These are phyloP conservation scores for Lepetodrilus schrolli DNA, from an alignment of 2,888 invertebrate species.

Conservation along the genomic window DNA sequence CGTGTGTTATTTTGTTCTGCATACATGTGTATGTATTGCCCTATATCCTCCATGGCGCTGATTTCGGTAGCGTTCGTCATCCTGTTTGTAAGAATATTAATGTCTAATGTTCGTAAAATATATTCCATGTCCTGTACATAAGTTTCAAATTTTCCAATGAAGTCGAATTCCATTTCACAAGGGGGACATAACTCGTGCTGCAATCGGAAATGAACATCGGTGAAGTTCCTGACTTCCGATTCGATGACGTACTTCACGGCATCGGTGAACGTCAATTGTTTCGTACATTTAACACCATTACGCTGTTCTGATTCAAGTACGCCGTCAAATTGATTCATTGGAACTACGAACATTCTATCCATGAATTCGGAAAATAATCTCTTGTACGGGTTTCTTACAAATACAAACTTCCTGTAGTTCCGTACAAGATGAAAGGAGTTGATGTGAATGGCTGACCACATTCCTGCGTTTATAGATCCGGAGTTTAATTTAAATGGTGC, in stretches of 20 bases:
- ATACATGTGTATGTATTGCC: neutral
- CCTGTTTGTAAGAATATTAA: neutral
- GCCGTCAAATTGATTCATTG: no score
- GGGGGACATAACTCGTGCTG: slow-evolving; percentile 38
- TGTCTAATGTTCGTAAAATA: neutral
- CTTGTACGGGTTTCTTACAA: slow-evolving; percentile 44
- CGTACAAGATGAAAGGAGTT: no score
- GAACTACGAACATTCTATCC: slow-evolving; percentile 44
- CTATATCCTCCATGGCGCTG: neutral
- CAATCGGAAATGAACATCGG: slow-evolving; percentile 41
- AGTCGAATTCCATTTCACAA: slow-evolving; percentile 40
- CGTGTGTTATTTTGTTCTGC: neutral
- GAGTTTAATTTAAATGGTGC: no score
- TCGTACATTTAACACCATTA: slow-evolving; percentile 22
- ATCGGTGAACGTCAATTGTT: slow-evolving; percentile 33
- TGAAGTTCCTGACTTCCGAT: neutral
- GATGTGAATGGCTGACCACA: no score
- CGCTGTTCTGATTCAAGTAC: no score
- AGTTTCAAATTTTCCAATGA: slow-evolving; percentile 46
- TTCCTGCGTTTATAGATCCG: no score
- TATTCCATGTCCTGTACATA: slow-evolving; percentile 32
- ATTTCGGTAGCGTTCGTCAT: neutral
- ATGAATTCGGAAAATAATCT: slow-evolving; percentile 45
- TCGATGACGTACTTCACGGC: slow-evolving; percentile 25
- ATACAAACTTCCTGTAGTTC: slow-evolving; percentile 35